A percentile compares a stretch with the other conserved stretches of the same genome.
These are phyloP conservation scores for Halcyon leucocephala DNA, from an alignment of 2,797 vertebrate species.

Conservation along the genomic window DNA sequence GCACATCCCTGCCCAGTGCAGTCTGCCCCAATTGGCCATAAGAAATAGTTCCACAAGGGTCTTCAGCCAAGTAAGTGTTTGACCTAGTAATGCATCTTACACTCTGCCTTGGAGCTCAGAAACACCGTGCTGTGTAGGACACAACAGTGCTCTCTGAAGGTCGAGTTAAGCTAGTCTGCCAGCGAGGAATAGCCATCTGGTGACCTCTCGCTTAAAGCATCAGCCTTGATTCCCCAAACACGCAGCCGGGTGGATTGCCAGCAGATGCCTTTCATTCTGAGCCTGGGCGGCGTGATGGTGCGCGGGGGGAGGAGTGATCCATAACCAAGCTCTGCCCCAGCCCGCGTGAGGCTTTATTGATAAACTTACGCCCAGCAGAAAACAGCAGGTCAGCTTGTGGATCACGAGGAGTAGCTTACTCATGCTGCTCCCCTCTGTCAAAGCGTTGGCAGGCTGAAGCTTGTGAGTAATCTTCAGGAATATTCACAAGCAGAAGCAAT, in stretches of 20 bases:
- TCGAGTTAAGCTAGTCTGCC: constrained; percentile 2
- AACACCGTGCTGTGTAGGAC: not conserved
- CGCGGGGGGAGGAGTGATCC: not conserved
- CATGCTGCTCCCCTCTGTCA: not conserved
- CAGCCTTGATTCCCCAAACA: not conserved
- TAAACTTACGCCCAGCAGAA: not conserved
- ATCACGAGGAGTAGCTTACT: not conserved
- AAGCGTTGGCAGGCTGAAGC: not conserved
- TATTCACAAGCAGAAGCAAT: not conserved
- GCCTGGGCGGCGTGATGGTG: not conserved
- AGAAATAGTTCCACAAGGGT: constrained; percentile 21
- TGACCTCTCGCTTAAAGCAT: constrained; percentile 15
- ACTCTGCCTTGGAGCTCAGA: constrained; percentile 44
- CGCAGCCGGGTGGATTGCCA: not conserved
- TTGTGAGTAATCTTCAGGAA: not conserved
- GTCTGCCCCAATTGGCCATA: constrained; percentile 41
- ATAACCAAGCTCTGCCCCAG: not conserved
- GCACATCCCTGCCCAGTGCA: not conserved
- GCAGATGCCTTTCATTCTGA: not conserved
- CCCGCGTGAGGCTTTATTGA: not conserved
- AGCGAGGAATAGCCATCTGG: constrained; percentile 44
- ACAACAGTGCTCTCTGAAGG: constrained; percentile 34
- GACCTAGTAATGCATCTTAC: constrained; percentile 61
- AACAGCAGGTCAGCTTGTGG: not conserved
- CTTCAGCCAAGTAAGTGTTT: constrained; percentile 53